Percentiles rank a stretch among this genome's conserved stretches.
These are phyloP conservation scores for Ceratosolen fusciceps DNA, from an alignment of 1,140 invertebrate species.

Conservation along the genomic window DNA sequence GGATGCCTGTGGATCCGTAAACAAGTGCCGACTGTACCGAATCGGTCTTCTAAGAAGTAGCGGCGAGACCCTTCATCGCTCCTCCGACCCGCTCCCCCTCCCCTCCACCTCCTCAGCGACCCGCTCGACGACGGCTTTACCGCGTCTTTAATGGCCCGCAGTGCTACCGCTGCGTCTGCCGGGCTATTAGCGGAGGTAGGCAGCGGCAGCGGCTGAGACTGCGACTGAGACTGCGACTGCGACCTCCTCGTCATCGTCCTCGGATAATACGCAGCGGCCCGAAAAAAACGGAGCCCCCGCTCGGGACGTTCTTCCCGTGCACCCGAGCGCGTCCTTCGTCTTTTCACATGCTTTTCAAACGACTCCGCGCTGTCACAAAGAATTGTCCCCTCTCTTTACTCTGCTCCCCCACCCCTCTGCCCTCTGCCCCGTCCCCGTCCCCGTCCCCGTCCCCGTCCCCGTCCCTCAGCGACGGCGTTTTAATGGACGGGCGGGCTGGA, in stretches of 20 bases:
- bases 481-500: not conserved
- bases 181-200: constrained; percentile 1
- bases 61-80: too few relatives aligned
- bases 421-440: too few relatives aligned
- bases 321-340: not conserved
- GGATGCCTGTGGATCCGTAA: not conserved
- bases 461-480: not conserved
- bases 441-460: not conserved
- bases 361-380: too few relatives aligned
- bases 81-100: too few relatives aligned
- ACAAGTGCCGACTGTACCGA: not conserved
- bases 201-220: not conserved
- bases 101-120: too few relatives aligned
- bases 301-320: constrained; percentile 4
- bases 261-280: constrained; percentile 4
- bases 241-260: too few relatives aligned
- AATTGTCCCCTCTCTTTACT: too few relatives aligned
- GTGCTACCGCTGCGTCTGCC: not conserved
- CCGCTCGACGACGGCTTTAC: constrained; percentile 12
- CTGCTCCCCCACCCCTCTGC: too few relatives aligned
- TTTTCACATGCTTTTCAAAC: constrained; percentile 22
- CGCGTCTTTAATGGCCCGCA: not conserved
- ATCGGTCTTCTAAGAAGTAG: not conserved
- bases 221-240: too few relatives aligned
- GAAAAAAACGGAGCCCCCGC: not conserved